These are phyloP conservation scores for Xiphorhynchus erythropygius DNA, from an alignment of 2,797 vertebrate species.

Conservation along the genomic window DNA sequence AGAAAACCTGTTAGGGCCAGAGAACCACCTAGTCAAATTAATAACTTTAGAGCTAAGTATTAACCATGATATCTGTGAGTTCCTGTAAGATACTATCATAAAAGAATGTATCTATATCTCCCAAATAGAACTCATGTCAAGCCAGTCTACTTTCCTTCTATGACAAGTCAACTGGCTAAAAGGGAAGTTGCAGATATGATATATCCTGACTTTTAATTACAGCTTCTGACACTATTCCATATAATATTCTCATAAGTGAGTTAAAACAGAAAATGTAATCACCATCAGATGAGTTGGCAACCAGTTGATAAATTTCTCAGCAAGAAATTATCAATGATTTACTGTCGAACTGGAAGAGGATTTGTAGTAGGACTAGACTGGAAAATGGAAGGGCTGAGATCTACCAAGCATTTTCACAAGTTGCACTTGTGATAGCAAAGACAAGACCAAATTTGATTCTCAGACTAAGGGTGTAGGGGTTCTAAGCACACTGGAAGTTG, in stretches of 20 bases:
- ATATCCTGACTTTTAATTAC: background rate
- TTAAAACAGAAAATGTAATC: background rate
- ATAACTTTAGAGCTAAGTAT: background rate
- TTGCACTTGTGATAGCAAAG: background rate
- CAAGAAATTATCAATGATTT: background rate
- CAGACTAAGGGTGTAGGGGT: background rate
- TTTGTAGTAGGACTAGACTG: background rate
- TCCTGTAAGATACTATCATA: background rate
- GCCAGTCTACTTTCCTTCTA: background rate
- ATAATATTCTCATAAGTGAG: background rate
- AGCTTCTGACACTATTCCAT: background rate
- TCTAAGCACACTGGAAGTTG: background rate
- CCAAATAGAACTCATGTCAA: background rate
- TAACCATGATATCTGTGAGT: background rate
- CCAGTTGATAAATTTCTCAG: background rate
- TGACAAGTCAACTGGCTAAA: background rate
- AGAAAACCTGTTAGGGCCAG: background rate
- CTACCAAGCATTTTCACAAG: background rate
- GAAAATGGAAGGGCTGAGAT: background rate
- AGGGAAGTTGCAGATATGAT: background rate
- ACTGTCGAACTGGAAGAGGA: background rate
- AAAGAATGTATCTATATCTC: background rate
- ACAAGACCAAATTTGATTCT: background rate
- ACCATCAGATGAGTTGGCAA: background rate
- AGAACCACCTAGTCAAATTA: background rate